Evolutionary conservation across 2,888 invertebrate genomes (phyloP), one percentile per base, ranked within the genome.

Genomic region (Lycocerus yunnanus): DNA sequence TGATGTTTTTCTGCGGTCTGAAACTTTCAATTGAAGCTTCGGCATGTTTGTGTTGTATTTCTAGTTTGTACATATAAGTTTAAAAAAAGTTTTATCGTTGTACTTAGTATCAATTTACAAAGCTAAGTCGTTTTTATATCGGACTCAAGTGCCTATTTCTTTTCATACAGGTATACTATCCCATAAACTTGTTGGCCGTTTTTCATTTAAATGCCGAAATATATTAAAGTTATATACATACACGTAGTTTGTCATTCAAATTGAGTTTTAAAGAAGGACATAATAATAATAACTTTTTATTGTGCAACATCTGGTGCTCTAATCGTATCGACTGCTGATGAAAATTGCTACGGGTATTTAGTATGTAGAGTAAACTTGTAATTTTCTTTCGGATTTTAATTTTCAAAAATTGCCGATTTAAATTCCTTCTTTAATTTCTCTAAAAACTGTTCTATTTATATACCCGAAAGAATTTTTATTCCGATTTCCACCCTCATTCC

Each of bases 1-100:
- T 76, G 68, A 67, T 71, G 70, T 76, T 76, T 73, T 70, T 76
- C 68, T 58, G 71, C 68, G 71, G 73, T 71, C 71, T 73, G 71
- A 73, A 73, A 68, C 70, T 68, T 71, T 74, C 75, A 70, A 72
- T 75, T 75, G 66, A 72, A 69, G 72, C 60, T 67, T 75, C 72
- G 72, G 72, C 72, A 61, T 75, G 75, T 70, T 59, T 72, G 69
- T 61, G 65, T 60, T 72, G 75, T 69, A 72, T 71, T 71, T 74
- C 27, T 65, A 69, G 15, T 65, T 67, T 68, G 66, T 66, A 61
- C 59, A 59, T 66, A 59, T 71, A 63, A 43, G 21, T 65, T 66
- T 66, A 5, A 66, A 66, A 66, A 43, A 66, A 21, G 15, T 24
- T 66, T 63, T 63, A 63, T 63, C 20, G 61, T 18, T 74, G 74